Evolutionary conservation across 2,113 vertebrate genomes (phyloP).

Genomic region (Myrmecophaga tridactyla): DNA sequence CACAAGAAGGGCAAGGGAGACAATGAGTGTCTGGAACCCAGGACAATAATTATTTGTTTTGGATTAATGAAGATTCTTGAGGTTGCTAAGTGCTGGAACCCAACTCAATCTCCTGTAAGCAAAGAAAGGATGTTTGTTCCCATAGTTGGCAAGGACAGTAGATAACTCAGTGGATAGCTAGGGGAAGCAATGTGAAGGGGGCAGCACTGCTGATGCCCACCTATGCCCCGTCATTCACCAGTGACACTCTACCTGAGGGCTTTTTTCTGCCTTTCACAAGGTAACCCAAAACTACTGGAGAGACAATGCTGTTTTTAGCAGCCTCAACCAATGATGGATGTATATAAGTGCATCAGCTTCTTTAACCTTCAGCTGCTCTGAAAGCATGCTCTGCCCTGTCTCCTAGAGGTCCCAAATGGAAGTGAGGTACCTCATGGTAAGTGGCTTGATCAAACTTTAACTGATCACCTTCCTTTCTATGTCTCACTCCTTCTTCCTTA

Average conservation of each 20-base stretch:
- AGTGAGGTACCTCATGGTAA: not conserved
- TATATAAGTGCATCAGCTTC: not conserved
- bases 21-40: not conserved
- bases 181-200: no score
- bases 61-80: not conserved
- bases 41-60: not conserved
- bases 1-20: not conserved
- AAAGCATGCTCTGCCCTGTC: not conserved
- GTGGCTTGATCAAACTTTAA: not conserved
- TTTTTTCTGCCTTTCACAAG: no score
- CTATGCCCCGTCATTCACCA: no score
- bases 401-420: not conserved
- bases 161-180: not conserved
- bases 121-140: not conserved
- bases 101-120: not conserved
- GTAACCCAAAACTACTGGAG: no score
- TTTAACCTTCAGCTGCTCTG: not conserved
- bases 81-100: not conserved
- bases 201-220: not conserved
- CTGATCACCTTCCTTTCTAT: not conserved
- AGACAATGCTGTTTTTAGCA: not conserved
- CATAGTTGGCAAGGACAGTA: not conserved
- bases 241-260: no score
- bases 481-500: not conserved
- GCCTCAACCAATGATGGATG: not conserved